Evolutionary conservation across 2,113 vertebrate species (phyloP), one percentile per base, ranked within the genome.

Genomic region (Psophia crepitans): DNA sequence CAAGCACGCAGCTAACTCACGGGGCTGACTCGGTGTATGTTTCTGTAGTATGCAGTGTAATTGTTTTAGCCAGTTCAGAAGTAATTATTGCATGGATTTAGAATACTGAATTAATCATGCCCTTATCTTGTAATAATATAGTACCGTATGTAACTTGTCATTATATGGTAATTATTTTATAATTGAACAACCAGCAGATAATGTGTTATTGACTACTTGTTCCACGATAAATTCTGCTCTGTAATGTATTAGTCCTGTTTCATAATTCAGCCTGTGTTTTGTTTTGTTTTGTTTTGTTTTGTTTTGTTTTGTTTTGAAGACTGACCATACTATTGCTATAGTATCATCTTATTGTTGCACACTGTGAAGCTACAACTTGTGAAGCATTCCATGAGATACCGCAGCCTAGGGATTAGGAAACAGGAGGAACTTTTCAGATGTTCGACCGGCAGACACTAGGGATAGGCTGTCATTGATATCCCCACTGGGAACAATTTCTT

Each of bases 41-140:
- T 93, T 95, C 68, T 91, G 24, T 77, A 92, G 74, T 80, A 81
- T 68, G 71, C 60, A 73, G 32, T 92, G 37, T 86, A 90, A 95
- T 96, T 92, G 77, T 80, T 93, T 93, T 94, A 91, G 71, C 60
- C 70, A 70, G n/a, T 88, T 96, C 79, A 88, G 75, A 96, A 96
- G 51, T 85, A 89, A 96, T 96, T 96, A 69, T 93, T 71, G 44
- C 41, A 89, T 22, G 78, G 70, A 76, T 93, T 82, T 74, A 58
- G 71, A 89, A 54, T 77, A 77, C 78, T 86, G 86, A 86, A 90
- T 84, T 94, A 96, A 95, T 94, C 30, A 16, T 77, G 41, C 65
- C 57, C 43, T 91, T 86, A 74, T 60, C 87, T 79, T 90, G 30
- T 76, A 96, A 83, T 84, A 92, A 88, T 90, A 87, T 46, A 85